Conservation (phyloP, 2,113 vertebrate genomes). For the Furnarius figulus region DNA sequence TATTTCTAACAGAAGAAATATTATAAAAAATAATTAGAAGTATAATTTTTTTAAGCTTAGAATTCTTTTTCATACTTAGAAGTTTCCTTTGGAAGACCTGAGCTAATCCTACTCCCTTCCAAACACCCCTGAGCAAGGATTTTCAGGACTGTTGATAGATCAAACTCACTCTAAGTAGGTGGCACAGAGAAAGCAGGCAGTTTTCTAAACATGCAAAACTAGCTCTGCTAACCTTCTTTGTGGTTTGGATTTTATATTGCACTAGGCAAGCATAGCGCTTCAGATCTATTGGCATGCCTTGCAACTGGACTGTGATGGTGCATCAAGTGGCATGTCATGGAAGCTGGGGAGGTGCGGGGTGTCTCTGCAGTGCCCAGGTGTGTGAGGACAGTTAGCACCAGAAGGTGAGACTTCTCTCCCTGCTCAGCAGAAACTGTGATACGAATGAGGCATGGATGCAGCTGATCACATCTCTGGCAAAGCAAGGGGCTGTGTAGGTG, state of each 20-base stretch:
- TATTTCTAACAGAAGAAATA: slow-evolving; percentile 23
- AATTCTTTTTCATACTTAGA: background rate
- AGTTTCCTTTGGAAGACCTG: background rate
- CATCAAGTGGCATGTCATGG: background rate
- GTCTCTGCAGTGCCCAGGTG: background rate
- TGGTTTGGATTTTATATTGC: background rate
- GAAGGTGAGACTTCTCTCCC: background rate
- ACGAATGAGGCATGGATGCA: background rate
- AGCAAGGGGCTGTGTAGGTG: background rate
- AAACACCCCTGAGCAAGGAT: background rate
- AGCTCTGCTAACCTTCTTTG: background rate
- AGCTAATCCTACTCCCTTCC: background rate
- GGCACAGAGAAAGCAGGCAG: background rate
- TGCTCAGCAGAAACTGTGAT: background rate
- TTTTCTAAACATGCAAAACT: background rate
- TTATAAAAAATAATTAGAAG: slow-evolving; percentile 18
- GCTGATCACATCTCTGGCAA: background rate
- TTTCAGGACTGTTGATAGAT: background rate
- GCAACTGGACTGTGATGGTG: accelerated
- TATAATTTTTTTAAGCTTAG: background rate
- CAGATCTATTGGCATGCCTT: background rate
- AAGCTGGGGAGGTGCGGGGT: background rate
- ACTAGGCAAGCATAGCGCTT: background rate
- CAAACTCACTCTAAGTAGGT: background rate
- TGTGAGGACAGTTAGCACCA: background rate